Evolutionary conservation across 2,797 vertebrate genomes (phyloP).

Genomic region (Xyrichtys novacula): DNA sequence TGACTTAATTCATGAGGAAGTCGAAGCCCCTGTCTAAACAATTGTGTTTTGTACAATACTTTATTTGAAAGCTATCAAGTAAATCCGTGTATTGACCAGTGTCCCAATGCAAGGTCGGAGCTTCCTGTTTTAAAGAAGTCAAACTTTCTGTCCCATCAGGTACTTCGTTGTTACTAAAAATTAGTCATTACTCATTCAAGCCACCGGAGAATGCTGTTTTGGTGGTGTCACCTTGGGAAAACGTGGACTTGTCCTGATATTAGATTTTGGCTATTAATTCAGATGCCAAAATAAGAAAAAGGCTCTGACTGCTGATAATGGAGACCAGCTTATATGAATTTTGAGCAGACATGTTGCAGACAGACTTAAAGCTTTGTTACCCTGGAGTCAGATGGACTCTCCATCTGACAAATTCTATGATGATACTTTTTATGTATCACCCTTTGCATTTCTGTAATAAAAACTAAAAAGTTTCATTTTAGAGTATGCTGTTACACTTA

Average conservation of each 20-base stretch:
- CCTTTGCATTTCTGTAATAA: too few relatives aligned
- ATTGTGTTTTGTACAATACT: neutral
- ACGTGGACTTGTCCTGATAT: neutral
- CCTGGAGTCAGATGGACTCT: too few relatives aligned
- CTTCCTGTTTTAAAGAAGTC: neutral
- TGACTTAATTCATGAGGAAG: neutral
- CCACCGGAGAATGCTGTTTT: neutral
- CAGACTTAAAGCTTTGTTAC: neutral
- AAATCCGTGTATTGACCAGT: neutral
- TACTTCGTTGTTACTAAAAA: neutral
- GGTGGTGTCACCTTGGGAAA: neutral
- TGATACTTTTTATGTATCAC: too few relatives aligned
- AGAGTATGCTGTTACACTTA: too few relatives aligned
- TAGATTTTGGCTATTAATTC: neutral
- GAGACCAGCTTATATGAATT: neutral
- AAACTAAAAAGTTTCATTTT: too few relatives aligned
- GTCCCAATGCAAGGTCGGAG: slow-evolving; percentile 1
- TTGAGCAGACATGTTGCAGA: neutral
- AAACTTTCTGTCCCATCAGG: neutral
- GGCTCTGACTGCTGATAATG: neutral
- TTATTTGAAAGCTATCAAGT: neutral
- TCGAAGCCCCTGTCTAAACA: neutral
- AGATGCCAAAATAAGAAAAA: neutral
- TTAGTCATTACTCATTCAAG: neutral
- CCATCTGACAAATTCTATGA: too few relatives aligned